Evolutionary conservation across 2,113 vertebrate genomes (phyloP).

Genomic region (Macrotis lagotis): DNA sequence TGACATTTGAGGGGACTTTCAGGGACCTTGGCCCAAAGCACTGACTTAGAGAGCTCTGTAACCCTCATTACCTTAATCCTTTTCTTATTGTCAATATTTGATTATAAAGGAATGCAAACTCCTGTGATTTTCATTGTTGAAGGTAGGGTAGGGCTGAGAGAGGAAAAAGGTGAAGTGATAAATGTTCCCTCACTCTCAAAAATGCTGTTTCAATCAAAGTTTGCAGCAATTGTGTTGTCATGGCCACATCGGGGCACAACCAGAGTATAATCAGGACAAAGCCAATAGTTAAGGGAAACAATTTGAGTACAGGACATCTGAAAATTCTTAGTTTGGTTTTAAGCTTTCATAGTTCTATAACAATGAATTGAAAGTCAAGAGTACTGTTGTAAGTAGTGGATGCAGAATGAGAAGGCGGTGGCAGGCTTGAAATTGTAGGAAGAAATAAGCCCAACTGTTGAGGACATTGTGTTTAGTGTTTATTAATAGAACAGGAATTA

Average conservation of each 20-base stretch:
- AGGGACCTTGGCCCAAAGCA: background rate
- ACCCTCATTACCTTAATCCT: background rate
- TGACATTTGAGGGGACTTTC: background rate
- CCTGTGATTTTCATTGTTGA: background rate
- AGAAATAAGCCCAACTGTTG: background rate
- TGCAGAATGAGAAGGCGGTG: background rate
- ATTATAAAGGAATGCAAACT: background rate
- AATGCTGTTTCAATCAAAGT: background rate
- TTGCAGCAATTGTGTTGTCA: background rate
- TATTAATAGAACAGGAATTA: conserved; percentile 1
- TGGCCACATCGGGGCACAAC: conserved; percentile 51
- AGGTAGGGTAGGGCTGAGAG: background rate
- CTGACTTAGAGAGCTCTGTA: background rate
- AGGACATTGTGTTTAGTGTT: conserved; percentile 15
- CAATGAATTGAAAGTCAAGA: background rate
- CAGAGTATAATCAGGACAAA: background rate
- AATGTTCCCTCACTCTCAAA: background rate
- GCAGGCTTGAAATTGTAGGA: background rate
- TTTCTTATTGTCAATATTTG: background rate
- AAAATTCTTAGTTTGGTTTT: background rate
- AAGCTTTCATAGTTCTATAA: background rate
- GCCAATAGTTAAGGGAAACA: background rate
- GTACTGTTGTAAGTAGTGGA: background rate
- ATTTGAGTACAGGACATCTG: background rate
- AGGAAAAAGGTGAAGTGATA: background rate